Percentiles rank a stretch among this genome's conserved stretches.
Conservation (phyloP, 2,888 invertebrate species). For the Lymantria dispar region DNA sequence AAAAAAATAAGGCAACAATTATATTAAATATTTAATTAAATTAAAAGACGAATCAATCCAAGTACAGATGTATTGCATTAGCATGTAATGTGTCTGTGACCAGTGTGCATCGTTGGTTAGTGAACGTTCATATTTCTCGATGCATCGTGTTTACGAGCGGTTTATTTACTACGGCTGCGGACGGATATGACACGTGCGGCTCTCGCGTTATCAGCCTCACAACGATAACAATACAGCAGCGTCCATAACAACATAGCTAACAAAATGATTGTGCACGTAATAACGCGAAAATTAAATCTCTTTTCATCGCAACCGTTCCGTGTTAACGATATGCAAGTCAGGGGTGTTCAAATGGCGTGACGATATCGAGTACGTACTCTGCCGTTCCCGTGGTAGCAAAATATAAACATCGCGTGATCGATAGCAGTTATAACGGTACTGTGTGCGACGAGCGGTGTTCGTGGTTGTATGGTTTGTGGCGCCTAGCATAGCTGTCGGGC, state of each 20-base stretch:
- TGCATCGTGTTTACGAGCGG: constrained; percentile 37
- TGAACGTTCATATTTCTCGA: constrained; percentile 17
- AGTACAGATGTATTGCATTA: too few species aligned
- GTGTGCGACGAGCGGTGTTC: constrained; percentile 38
- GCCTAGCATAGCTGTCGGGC: constrained; percentile 43
- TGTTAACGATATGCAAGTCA: constrained; percentile 36
- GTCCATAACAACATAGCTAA: constrained; percentile 28
- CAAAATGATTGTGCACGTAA: constrained; percentile 21
- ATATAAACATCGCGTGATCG: constrained; percentile 75
- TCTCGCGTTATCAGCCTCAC: constrained; percentile 40
- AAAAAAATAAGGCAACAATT: too few species aligned
- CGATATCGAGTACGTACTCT: constrained; percentile 44
- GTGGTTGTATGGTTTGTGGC: constrained; percentile 24
- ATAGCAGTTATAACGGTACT: constrained; percentile 52
- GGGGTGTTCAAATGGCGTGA: constrained; percentile 47
- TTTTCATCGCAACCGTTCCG: constrained; percentile 13
- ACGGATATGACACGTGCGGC: constrained; percentile 48
- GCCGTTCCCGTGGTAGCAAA: constrained; percentile 75
- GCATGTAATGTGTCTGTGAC: neutral
- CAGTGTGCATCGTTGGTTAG: neutral
- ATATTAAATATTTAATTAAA: too few species aligned
- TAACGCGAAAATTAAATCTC: constrained; percentile 10
- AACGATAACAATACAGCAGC: constrained; percentile 41
- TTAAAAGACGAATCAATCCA: too few species aligned
- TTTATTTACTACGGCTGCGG: constrained; percentile 53